phyloP scores from a whole-genome alignment of 2,113 vertebrate species.

The Amblyornis subalaris region DNA sequence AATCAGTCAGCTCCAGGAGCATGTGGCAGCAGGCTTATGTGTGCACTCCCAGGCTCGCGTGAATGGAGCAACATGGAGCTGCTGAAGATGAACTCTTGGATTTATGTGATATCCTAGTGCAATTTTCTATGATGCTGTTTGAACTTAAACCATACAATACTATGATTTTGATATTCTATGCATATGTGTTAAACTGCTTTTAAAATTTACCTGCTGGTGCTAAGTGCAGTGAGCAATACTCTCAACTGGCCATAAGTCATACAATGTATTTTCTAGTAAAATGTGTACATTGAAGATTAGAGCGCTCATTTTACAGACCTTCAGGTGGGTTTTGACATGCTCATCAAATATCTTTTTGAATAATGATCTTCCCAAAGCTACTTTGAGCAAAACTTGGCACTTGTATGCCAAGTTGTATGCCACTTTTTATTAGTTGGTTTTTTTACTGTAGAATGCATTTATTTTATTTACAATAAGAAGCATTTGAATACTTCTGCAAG shows the following conservation, averaged over 20 bases:
- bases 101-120: neutral
- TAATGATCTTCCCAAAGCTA: neutral
- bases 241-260: neutral
- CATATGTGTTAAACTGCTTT: neutral
- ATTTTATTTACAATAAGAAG: neutral
- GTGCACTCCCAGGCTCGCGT: rapidly evolving
- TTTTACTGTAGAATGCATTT: neutral
- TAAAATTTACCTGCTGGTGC: neutral
- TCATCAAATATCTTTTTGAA: neutral
- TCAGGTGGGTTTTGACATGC: neutral
- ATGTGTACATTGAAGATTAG: neutral
- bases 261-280: neutral
- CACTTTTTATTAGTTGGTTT: neutral
- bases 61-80: neutral
- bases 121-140: neutral
- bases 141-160: neutral
- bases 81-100: neutral
- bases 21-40: neutral
- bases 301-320: neutral
- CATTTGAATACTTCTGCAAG: neutral
- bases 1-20: neutral
- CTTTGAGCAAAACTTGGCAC: neutral
- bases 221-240: neutral
- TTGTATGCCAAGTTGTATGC: neutral
- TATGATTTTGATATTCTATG: neutral